phyloP scores from a whole-genome alignment of 2,797 vertebrate genomes.

The Oreortyx pictus region DNA sequence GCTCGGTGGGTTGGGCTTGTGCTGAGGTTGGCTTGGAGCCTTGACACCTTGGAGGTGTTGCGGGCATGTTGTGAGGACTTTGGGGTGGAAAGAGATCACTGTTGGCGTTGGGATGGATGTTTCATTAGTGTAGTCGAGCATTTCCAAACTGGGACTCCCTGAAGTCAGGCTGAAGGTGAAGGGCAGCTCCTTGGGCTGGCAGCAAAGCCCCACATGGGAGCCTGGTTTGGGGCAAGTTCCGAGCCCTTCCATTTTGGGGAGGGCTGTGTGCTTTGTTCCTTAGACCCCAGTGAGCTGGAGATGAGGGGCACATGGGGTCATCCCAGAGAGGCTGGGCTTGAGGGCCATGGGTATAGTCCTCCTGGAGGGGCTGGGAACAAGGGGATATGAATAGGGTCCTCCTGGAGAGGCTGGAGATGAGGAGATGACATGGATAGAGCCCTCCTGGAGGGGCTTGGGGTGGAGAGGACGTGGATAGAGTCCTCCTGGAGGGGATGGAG shows the following conservation, averaged over 20 bases:
- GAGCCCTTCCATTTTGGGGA: background rate
- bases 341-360: no score
- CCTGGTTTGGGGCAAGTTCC: rapidly evolving
- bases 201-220: rapidly evolving
- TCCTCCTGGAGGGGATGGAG: background rate
- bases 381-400: no score
- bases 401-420: no score
- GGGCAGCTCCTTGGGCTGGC: background rate
- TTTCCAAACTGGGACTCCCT: background rate
- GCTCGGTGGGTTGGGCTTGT: background rate
- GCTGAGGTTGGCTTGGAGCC: background rate
- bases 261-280: background rate
- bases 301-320: no score
- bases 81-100: background rate
- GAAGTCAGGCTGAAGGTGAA: background rate
- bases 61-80: rapidly evolving
- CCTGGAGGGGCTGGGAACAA: no score
- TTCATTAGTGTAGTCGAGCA: background rate
- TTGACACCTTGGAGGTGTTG: background rate
- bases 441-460: background rate
- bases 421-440: background rate
- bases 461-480: background rate
- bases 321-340: no score
- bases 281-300: background rate
- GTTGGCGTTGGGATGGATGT: background rate